Base-by-base conservation (phyloP, 2,888 invertebrate species). In the Smittia aterrima region DNA sequence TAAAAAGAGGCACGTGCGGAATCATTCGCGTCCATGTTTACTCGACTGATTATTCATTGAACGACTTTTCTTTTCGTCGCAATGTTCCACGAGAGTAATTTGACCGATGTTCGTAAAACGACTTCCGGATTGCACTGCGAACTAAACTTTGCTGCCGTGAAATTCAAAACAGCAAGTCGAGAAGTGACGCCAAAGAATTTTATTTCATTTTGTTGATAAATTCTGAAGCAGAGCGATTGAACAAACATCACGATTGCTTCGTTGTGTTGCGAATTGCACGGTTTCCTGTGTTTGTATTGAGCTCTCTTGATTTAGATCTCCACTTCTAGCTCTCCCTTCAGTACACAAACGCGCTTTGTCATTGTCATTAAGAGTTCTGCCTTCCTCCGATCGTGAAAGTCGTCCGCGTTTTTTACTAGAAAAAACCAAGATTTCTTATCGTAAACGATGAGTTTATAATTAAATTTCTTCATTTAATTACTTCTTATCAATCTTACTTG, bases 231-330 rank as follows among this genome's bases (percentile, higher is more conserved):
- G 41, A 40, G 32, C 11, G 38, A 68, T 38, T 47, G 13, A 24
- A 32, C 25, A 68, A 68, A 68, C 68, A 68, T 68, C 68, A 68
- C 68, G 68, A 58, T 7, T 38, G 58, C 13, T 22, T n/a, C 22
- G 13, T 58, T 58, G 22, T 47, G 47, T 47, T 3, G 13, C 47
- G 38, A 7, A 7, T 11, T 11, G 38, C 38, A 38, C 38, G 6
- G n/a, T 47, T 6, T n/a, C 11, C 47, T 47, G 47, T 4, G n/a
- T 3, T 47, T 11, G 47, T 47, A 47, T 47, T 32, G 32, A 32
- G 9, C 32, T 32, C 9, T 32, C 32, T 32, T 32, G 9, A 6
- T 32, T 32, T 32, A 32, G 32, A 32, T 32, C n/a, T n/a, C n/a
- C n/a, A n/a, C n/a, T n/a, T n/a, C n/a, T n/a, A n/a, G n/a, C n/a